Conservation (phyloP, 2,113 vertebrate species). For the Austrofundulus limnaeus region DNA sequence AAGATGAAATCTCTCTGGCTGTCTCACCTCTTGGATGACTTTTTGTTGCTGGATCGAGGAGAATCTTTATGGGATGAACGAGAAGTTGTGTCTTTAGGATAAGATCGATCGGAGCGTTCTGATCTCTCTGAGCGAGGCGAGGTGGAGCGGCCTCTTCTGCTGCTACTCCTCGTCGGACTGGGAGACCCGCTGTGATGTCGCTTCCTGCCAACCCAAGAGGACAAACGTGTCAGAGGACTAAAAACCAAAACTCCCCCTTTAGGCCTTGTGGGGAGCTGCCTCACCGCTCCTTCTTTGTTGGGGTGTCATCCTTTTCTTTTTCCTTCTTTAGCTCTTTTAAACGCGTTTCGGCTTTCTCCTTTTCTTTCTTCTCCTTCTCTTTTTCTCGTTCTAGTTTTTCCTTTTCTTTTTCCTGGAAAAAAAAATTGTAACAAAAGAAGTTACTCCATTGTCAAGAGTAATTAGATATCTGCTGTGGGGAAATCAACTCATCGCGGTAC, state of each 20-base stretch:
- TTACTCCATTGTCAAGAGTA: background rate
- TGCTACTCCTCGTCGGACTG: slow-evolving; percentile 89
- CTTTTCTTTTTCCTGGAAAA: slow-evolving; percentile 92
- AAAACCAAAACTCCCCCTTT: background rate
- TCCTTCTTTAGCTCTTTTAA: slow-evolving; percentile 85
- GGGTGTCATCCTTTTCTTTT: slow-evolving; percentile 92
- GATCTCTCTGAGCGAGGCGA: slow-evolving; percentile 93
- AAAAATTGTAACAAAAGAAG: background rate
- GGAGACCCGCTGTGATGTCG: slow-evolving; percentile 90
- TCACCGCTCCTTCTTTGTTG: slow-evolving; percentile 94
- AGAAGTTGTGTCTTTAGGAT: slow-evolving; percentile 88
- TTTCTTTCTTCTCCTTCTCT: slow-evolving; percentile 88
- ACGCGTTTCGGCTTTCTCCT: slow-evolving; percentile 89
- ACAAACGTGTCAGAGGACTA: slow-evolving; percentile 16
- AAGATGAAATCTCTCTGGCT: no score
- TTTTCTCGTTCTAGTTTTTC: slow-evolving; percentile 91
- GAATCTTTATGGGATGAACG: slow-evolving; percentile 93
- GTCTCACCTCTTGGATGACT: slow-evolving; percentile 90
- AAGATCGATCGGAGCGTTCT: slow-evolving; percentile 87
- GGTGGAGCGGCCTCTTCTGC: slow-evolving; percentile 87
- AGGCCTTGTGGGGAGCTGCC: background rate
- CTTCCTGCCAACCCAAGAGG: slow-evolving; percentile 80
- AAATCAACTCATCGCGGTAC: slow-evolving; percentile 58
- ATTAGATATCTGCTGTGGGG: background rate
- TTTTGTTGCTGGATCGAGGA: slow-evolving; percentile 91